Base-by-base conservation (phyloP, 2,797 vertebrate genomes). In the Dendrocincla fuliginosa region DNA sequence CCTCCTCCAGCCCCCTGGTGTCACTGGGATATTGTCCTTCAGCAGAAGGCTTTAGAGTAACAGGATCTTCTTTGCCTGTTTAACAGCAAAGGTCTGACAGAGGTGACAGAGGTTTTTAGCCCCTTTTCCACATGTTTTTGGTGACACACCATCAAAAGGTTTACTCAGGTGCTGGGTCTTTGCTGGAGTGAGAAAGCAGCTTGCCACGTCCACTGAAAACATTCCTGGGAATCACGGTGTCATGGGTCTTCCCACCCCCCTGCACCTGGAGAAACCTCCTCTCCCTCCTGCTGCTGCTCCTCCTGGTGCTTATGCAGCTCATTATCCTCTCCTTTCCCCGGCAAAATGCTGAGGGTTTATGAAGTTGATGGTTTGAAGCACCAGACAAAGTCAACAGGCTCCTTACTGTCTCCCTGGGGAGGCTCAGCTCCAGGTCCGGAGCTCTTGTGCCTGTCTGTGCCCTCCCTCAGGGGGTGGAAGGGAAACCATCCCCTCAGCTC, bases 1-100 rank as follows among this genome's bases (percentile, higher is more conserved):
- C 16, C 2, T 0, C 3, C 28, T 19, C n/a, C 28, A 82, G 18
- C 22, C 49, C 60, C 0, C 0, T 0, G 0, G 39, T 37, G 20
- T n/a, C 39, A 35, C 41, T 42, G n/a, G 16, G 60, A 47, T 57
- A 22, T 30, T 50, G 6, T 19, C 78, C 84, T 59, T 60, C 60
- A 13, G 42, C 63, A 37, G 35, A 76, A 79, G 49, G 42, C 20
- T 49, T 59, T 52, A 6, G 15, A 57, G 73, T 20, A 71, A 88
- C 3, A 4, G 47, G 17, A 23, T 27, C 9, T 68, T 63, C 14
- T 28, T 92, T 88, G 60, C 16, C 33, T 77, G 2, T 42, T 77
- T 37, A 73, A 41, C 69, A 77, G 16, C 30, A 71, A 87, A 87
- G 23, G 8, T 46, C 47, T 68, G 71, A 52, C 50, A 39, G 10